A percentile compares a stretch with the other conserved stretches of the same genome.
These are phyloP conservation scores for Arrhamphus sclerolepis DNA, from an alignment of 2,797 vertebrate species.

Conservation along the genomic window DNA sequence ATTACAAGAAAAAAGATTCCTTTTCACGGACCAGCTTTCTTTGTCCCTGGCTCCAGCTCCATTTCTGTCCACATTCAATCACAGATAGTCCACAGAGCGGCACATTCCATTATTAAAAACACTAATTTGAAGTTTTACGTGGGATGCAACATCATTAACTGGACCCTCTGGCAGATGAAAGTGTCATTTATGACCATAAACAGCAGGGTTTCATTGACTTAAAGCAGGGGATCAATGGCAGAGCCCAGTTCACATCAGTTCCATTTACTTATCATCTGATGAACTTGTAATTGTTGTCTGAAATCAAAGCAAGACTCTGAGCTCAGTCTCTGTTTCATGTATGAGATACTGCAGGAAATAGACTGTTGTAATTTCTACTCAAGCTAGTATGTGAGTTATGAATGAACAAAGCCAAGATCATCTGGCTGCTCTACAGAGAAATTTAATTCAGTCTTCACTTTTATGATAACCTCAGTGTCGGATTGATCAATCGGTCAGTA, in stretches of 20 bases:
- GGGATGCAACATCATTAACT: slow-evolving; percentile 12
- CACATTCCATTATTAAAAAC: slow-evolving; percentile 43
- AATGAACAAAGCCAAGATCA: slow-evolving; percentile 52
- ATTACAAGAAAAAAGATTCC: slow-evolving; percentile 24
- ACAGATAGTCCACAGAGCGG: slow-evolving; percentile 30
- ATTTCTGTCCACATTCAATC: slow-evolving; percentile 19
- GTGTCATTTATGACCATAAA: slow-evolving; percentile 51
- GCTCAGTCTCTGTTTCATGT: slow-evolving; percentile 13
- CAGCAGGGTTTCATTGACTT: slow-evolving; percentile 5
- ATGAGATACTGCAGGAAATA: slow-evolving; percentile 1
- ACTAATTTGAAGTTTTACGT: slow-evolving; percentile 32
- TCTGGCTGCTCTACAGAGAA: slow-evolving; percentile 42
- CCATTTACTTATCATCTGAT: no score
- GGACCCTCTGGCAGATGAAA: slow-evolving; percentile 27
- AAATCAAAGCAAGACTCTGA: slow-evolving; percentile 25
- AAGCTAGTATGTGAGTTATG: no score
- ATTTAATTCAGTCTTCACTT: slow-evolving; percentile 52
- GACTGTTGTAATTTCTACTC: slow-evolving; percentile 21
- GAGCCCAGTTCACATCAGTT: no score
- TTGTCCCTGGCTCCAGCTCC: slow-evolving; percentile 7
- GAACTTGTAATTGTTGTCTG: slow-evolving; percentile 11
- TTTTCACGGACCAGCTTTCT: slow-evolving; percentile 26
- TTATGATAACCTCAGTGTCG: slow-evolving; percentile 44
- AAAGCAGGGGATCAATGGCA: no score
- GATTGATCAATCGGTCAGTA: slow-evolving; percentile 51